Conservation (phyloP, 2,797 vertebrate species). For the Lates japonicus region DNA sequence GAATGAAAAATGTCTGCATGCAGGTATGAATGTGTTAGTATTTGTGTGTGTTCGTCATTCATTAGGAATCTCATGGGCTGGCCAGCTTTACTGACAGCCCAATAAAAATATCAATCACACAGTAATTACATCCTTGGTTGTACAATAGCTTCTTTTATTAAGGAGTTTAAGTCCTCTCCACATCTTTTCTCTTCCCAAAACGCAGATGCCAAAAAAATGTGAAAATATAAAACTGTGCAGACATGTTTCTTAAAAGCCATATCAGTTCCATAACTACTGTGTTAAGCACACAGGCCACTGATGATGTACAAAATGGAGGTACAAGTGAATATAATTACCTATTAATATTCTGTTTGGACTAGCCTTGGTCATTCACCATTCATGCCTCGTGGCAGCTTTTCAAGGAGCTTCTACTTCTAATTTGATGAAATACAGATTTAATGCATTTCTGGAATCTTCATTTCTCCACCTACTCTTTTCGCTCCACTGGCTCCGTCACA, state of each 20-base stretch:
- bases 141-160: conserved; percentile 45
- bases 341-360: conserved; percentile 72
- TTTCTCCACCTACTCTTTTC: conserved; percentile 63
- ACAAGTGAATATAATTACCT: conserved; percentile 56
- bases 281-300: conserved; percentile 18
- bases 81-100: conserved; percentile 33
- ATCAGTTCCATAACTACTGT: conserved; percentile 31
- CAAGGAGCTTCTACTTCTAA: conserved; percentile 66
- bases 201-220: background rate
- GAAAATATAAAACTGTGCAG: conserved; percentile 8
- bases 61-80: conserved; percentile 18
- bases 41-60: conserved; percentile 13
- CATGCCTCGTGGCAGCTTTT: conserved; percentile 69
- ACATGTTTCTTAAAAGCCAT: conserved; percentile 31
- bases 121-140: conserved; percentile 51
- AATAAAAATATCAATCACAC: conserved; percentile 66
- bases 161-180: background rate
- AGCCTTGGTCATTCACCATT: conserved; percentile 57
- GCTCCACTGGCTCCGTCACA: conserved; percentile 69
- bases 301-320: conserved; percentile 44
- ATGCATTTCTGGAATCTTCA: conserved; percentile 80
- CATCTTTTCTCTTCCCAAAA: background rate
- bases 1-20: background rate
- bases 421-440: conserved; percentile 83
- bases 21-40: conserved; percentile 2